Percentiles rank a stretch among this genome's conserved stretches.
phyloP scores from a whole-genome alignment of 2,113 vertebrate genomes.

The Cyanoramphus novaezelandiae region DNA sequence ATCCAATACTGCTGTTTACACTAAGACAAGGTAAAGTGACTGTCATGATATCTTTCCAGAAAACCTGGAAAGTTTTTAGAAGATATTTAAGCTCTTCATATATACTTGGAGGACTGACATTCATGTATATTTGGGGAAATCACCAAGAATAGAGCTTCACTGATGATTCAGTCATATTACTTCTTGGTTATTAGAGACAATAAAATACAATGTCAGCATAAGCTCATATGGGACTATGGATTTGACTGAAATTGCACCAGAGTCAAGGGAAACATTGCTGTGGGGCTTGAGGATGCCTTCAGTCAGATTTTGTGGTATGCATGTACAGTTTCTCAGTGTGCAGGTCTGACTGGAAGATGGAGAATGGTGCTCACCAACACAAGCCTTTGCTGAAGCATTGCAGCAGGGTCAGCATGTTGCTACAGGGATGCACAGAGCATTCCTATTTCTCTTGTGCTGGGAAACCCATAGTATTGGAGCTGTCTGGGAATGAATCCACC shows the following conservation, averaged over 20 bases:
- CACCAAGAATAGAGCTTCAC: not conserved
- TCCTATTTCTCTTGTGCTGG: not conserved
- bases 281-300: not conserved
- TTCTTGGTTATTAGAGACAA: not conserved
- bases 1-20: not conserved
- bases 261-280: not conserved
- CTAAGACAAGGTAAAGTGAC: not conserved
- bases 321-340: accelerated
- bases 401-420: not conserved
- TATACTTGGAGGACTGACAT: not conserved
- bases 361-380: not conserved
- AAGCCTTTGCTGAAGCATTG: not conserved
- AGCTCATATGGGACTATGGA: not conserved
- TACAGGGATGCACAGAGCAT: accelerated
- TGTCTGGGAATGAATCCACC: not conserved
- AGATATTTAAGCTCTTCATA: not conserved
- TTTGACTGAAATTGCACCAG: not conserved
- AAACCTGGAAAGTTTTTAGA: not conserved
- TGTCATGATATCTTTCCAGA: not conserved
- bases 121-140: not conserved
- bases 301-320: not conserved
- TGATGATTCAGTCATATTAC: not conserved
- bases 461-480: not conserved
- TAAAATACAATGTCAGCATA: not conserved
- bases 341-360: not conserved